Conservation (phyloP, 2,113 vertebrate genomes). For the Pogonocichla stellata region DNA sequence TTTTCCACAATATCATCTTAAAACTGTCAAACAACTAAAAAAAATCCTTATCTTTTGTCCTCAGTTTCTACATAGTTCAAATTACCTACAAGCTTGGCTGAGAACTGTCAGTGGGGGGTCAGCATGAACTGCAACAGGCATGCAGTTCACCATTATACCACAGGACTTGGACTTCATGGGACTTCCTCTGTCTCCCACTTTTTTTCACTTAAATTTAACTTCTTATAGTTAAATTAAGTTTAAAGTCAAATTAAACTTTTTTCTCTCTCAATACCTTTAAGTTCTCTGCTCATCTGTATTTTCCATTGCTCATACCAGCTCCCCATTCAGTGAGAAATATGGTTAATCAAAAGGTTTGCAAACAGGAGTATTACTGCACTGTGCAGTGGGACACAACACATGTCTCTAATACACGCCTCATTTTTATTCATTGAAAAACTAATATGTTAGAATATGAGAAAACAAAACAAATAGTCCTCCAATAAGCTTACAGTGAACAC, state of each 20-base stretch:
- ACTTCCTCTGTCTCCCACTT: not conserved
- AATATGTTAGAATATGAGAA: not conserved
- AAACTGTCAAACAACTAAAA: not conserved
- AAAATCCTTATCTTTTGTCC: not conserved
- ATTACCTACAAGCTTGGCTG: not conserved
- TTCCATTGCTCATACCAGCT: not conserved
- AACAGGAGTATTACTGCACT: not conserved
- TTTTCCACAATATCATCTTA: not conserved
- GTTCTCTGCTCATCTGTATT: not conserved
- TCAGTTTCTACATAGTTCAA: not conserved
- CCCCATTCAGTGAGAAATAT: not conserved
- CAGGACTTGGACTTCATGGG: not conserved
- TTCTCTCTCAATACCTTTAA: not conserved
- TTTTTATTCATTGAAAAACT: not conserved
- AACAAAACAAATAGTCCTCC: not conserved
- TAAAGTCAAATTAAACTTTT: not conserved
- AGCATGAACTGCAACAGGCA: not conserved
- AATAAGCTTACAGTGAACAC: not conserved
- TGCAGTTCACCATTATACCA: not conserved
- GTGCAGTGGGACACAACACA: not conserved
- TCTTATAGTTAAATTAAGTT: no score
- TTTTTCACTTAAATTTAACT: not conserved
- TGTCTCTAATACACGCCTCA: not conserved
- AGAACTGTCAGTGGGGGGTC: not conserved
- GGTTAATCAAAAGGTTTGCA: not conserved